Percentiles rank a stretch among this genome's conserved stretches.
Evolutionary conservation across 2,797 vertebrate species (phyloP).

Genomic region (Carduelis carduelis): DNA sequence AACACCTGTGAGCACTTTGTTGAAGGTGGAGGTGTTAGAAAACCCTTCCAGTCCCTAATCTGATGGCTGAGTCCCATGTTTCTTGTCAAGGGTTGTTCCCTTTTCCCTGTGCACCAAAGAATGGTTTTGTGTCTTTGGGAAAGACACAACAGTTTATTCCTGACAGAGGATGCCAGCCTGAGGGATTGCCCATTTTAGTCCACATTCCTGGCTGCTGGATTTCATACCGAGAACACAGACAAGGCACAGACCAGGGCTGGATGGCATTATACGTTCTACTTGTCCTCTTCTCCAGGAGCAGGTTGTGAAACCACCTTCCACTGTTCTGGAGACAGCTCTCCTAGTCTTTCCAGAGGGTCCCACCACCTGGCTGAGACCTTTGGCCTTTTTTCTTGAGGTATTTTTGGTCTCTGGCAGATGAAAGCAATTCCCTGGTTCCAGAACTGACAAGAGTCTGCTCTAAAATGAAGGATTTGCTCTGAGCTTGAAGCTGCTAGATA

Average conservation of each 20-base stretch:
- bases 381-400: background rate
- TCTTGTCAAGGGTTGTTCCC: background rate
- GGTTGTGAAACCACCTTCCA: background rate
- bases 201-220: background rate
- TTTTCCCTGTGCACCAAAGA: background rate
- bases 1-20: background rate
- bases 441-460: background rate
- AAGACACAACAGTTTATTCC: background rate
- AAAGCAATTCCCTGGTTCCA: background rate
- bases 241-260: background rate
- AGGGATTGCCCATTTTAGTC: background rate
- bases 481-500: background rate
- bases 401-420: background rate
- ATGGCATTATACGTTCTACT: background rate
- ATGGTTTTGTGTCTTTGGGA: background rate
- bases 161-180: background rate
- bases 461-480: background rate
- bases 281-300: background rate
- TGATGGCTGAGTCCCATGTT: background rate
- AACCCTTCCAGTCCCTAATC: background rate
- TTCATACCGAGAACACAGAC: background rate
- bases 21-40: background rate
- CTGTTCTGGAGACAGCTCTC: background rate
- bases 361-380: background rate
- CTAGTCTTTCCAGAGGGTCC: background rate